phyloP scores from a whole-genome alignment of 2,113 vertebrate genomes.

The Calidris pugnax region DNA sequence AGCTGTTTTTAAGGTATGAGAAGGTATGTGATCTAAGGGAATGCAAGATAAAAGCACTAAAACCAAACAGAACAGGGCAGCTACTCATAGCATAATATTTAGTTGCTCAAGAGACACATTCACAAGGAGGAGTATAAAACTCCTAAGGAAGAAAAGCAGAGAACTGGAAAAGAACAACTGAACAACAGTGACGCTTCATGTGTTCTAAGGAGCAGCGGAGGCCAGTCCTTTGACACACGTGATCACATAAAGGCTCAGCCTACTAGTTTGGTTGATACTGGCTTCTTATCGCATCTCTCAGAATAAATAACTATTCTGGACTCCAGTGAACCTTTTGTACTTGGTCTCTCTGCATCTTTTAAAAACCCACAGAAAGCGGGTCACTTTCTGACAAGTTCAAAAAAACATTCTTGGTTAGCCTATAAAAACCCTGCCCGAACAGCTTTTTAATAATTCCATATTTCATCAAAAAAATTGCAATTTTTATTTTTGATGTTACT shows the following conservation, averaged over 20 bases:
- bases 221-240: fast-evolving
- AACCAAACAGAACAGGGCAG: background rate
- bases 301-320: background rate
- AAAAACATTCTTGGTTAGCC: background rate
- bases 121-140: background rate
- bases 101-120: background rate
- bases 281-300: background rate
- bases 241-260: background rate
- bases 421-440: background rate
- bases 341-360: background rate
- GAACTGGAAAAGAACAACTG: background rate
- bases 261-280: background rate
- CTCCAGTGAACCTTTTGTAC: background rate
- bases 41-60: background rate
- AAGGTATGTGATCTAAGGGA: background rate
- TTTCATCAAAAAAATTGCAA: background rate
- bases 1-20: background rate
- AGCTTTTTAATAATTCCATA: background rate
- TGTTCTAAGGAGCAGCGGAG: background rate
- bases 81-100: background rate
- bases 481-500: background rate
- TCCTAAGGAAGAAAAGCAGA: background rate
- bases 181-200: background rate
- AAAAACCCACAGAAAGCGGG: background rate
- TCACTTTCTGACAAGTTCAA: background rate